Evolutionary conservation across 1,140 invertebrate species (phyloP), one percentile per base, ranked within the genome.

Genomic region (Ostrea denselamellosa): DNA sequence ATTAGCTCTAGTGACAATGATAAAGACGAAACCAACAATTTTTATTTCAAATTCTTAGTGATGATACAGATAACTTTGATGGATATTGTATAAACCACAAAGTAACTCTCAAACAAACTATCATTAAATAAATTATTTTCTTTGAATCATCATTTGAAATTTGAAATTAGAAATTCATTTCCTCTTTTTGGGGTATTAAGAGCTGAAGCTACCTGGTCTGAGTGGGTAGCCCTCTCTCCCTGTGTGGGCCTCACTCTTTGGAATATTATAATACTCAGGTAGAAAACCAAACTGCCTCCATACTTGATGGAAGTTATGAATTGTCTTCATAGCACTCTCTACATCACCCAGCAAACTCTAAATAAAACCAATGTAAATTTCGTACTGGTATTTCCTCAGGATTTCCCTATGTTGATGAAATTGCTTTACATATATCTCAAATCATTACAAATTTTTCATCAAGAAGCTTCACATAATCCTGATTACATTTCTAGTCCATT

Each of bases 201-300:
- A 52, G 52, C 19, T 52, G 58, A 44, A 5, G 19, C 28, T 85
- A 96, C 95, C 95, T 0, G 99, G 99, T 87, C 99, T 95, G 17
- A 99, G 95, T 0, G 99, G 99, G 95, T 99, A 99, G 12, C 98
- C 97, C 95, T 99, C 98, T 71, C 98, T 95, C 90, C 98, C 97
- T 10, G 96, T 95, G 0, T 97, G 97, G 3, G 97, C 97, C 94
- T 98, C 97, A 25, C 93, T 92, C 90, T 98, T 97, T 4, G 97
- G 96, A 90, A 99, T 98, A 93, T 99, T 99, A 94, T 99, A 99
- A 93, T 99, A 98, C 95, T 99, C 99, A 2, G 99, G 99, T 2
- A 98, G 97, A 93, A 99, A 99, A 0, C 99, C 99, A 95, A 98
- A 99, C 94, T 99, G 98, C 90, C 97, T 97, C 98, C 94, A 98